Base-by-base conservation (phyloP, 2,888 invertebrate species). In the Diloba caeruleocephala region DNA sequence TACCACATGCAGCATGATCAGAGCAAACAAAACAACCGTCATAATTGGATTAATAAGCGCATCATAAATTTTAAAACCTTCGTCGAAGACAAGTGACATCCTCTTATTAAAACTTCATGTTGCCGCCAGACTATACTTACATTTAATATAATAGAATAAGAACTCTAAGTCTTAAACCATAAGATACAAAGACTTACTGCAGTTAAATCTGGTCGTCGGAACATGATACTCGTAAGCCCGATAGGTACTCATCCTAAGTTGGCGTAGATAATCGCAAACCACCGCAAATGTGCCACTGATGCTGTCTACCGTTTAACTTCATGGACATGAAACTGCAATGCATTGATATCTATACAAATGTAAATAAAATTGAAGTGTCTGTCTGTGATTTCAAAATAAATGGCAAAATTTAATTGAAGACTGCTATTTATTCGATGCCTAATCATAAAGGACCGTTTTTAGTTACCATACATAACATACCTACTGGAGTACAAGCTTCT, bases 181-280 rank as follows among this genome's bases (percentile, higher is more conserved):
- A 66, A 50, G 48, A 52, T 49, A 33, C 34, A 34, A 21, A 36
- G 1, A 4, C 6, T 19, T 2, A 7, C 26, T 28, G 14, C 12
- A 34, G 10, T 14, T 25, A n/a, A n/a, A 21, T 41, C 38, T 41
- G 25, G 12, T 43, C 25, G 41, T 45, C 31, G 41, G 36, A 38
- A 23, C 21, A 44, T 52, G 39, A 45, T 55, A 52, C 26, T 49
- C 38, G 44, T 45, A 39, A 48, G 29, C 39, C 38, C 49, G 57
- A 71, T 62, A n/a, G n/a, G n/a, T n/a, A 62, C 48, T 58, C 76
- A 80, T 82, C 74, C 79, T 82, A 83, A 88, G 82, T 85, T 81
- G 82, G 83, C 87, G 88, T 88, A 84, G 81, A 89, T 89, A 90
- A 91, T 91, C 82, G 81, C 77, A 58, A 77, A 78, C 78, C 71